Evolutionary conservation across 2,888 invertebrate species (phyloP), one percentile per base, ranked within the genome.

Genomic region (Acleris emargana): DNA sequence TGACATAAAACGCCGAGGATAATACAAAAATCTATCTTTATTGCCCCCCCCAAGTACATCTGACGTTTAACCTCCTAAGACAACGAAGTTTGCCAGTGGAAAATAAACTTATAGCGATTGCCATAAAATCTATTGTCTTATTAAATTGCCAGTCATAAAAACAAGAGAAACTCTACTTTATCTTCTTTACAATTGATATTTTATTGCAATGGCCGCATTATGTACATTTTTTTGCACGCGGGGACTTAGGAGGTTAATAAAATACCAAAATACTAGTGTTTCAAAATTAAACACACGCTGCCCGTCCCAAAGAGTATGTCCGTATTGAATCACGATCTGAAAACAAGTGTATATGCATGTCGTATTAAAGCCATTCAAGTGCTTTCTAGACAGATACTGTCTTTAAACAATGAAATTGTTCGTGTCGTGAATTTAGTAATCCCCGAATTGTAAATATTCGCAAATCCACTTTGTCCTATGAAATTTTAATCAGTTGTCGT

Each of bases 381-480:
- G 91, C 89, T 91, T 89, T 88, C 75, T 74, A 76, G 91, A 90
- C 90, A 89, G 88, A 82, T 74, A 67, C 87, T 90, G 90, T 91
- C 89, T 72, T 81, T 84, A 89, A 88, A 86, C 71, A 63, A 73
- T 72, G 59, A 74, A 69, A 76, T 76, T 73, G 73, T 76, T 78
- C 74, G 68, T 72, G 42, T 58, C 52, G 51, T 50, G 20, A 58
- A 28, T 13, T 25, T 51, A 60, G 50, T 50, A 28, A 43, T 45
- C 67, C 68, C 69, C 69, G 71, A 75, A 75, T 70, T 86, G 85
- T 87, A 84, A 60, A 84, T 84, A 84, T 77, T 71, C 72, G 72
- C 71, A 70, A 72, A 72, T 68, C 74, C 76, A 42, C 18, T 76
- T 83, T 85, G 81, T 85, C 80, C 78, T 78, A 75, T 74, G 72